Evolutionary conservation across 2,797 vertebrate species (phyloP), one percentile per base, ranked within the genome.

Genomic region (Microctenopoma lineatum): DNA sequence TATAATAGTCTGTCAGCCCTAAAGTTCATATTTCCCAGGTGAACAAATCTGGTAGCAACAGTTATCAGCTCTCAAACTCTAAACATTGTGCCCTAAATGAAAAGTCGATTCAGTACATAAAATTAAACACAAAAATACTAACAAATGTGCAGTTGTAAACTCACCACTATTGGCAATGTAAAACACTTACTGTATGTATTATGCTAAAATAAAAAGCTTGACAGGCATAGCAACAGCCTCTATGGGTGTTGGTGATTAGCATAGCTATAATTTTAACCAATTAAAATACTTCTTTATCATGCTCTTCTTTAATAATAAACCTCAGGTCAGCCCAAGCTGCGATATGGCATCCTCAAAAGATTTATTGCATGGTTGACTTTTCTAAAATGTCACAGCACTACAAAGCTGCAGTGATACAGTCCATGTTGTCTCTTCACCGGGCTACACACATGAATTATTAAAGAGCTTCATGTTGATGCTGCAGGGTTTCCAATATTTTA

Each of bases 391-490:
- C 71, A 65, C 57, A 59, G 44, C 57, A 13, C 46, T 25, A 71
- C 45, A 67, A 57, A 73, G 70, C 79, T 77, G 7, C 79, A 88
- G 66, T 70, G 70, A 66, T 46, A 70, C 66, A 73, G 81, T 86
- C 84, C 78, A 73, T 74, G 73, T 65, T 85, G 83, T 59, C 73
- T 70, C 80, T 82, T 81, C 71, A 67, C 64, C 83, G 80, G 83
- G 50, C 83, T 74, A 84, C 70, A 83, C 65, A 71, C 66, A 91
- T 93, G 72, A 91, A 93, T 93, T 89, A 91, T 93, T 94, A 74
- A 94, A 84, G 61, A 68, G 76, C 68, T 85, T 74, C 68, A 72
- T 91, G 91, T 92, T 92, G 89, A 91, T 89, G 92, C 92, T 92
- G 75, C 85, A 77, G 92, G 91, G 88, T 83, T 80, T 91, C 71